phyloP scores from a whole-genome alignment of 2,888 invertebrate genomes.

The Agapetus fuscipes region DNA sequence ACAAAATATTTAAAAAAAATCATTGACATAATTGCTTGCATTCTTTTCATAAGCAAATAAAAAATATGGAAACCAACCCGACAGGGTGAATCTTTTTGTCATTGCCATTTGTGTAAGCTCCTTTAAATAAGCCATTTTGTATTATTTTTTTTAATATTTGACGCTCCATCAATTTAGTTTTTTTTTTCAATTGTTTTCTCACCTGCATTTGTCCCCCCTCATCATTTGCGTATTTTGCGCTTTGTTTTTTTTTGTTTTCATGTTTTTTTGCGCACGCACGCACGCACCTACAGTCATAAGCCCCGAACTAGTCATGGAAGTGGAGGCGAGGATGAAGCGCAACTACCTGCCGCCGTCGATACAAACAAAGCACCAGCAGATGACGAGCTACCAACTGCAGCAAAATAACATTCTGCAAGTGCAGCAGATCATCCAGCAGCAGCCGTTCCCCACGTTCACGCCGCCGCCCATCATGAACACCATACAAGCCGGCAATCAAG shows the following conservation, averaged over 20 bases:
- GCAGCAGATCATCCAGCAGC: conserved; percentile 1
- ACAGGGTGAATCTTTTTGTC: no score
- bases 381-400: neutral
- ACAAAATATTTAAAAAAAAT: no score
- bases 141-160: conserved; percentile 22
- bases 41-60: no score
- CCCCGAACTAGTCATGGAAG: conserved; percentile 81
- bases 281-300: conserved; percentile 59
- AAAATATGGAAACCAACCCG: no score
- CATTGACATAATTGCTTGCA: no score
- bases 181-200: no score
- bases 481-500: neutral
- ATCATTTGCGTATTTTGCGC: no score
- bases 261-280: no score
- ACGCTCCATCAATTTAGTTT: conserved; percentile 23
- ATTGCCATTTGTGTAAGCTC: no score
- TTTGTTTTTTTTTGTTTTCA: conserved; percentile 20
- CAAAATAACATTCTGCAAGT: neutral
- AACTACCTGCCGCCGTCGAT: conserved; percentile 68
- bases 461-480: neutral
- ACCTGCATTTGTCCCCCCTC: no score
- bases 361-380: conserved; percentile 34
- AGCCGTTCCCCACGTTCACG: neutral
- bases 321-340: conserved; percentile 79
- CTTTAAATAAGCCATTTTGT: no score